Evolutionary conservation across 1,140 invertebrate species (phyloP).

Genomic region (Trachymyrmex septentrionalis): DNA sequence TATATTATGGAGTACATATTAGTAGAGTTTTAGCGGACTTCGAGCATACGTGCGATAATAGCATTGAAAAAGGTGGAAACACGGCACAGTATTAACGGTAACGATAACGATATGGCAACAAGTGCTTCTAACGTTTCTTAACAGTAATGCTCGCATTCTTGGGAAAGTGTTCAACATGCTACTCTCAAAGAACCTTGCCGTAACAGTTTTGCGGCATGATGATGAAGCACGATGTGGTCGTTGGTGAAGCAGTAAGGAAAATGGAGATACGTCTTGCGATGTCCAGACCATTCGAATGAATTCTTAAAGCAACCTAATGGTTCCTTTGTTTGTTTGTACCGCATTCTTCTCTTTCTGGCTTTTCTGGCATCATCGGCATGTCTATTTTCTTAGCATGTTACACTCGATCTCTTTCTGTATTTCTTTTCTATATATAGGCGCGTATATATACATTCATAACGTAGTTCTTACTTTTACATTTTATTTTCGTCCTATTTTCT

Average conservation of each 20-base stretch:
- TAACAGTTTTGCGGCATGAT: constrained; percentile 34
- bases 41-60: not conserved
- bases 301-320: constrained; percentile 65
- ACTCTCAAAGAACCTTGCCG: constrained; percentile 55
- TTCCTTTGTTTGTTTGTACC: not conserved
- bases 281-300: constrained; percentile 66
- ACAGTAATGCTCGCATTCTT: constrained; percentile 56
- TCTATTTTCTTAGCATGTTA: constrained; percentile 7
- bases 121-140: constrained; percentile 72
- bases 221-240: constrained; percentile 31
- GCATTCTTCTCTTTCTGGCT: constrained; percentile 2
- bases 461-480: constrained; percentile 38
- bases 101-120: constrained; percentile 72
- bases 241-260: constrained; percentile 27
- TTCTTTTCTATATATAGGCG: not conserved
- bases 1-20: not conserved
- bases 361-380: constrained; percentile 25
- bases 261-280: constrained; percentile 25
- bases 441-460: not conserved
- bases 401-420: constrained; percentile 11
- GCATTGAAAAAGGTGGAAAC: constrained; percentile 13
- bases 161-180: constrained; percentile 50
- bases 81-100: constrained; percentile 53
- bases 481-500: constrained; percentile 13
- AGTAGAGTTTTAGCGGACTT: not conserved